phyloP scores from a whole-genome alignment of 2,113 vertebrate species.

The Serinus canaria region DNA sequence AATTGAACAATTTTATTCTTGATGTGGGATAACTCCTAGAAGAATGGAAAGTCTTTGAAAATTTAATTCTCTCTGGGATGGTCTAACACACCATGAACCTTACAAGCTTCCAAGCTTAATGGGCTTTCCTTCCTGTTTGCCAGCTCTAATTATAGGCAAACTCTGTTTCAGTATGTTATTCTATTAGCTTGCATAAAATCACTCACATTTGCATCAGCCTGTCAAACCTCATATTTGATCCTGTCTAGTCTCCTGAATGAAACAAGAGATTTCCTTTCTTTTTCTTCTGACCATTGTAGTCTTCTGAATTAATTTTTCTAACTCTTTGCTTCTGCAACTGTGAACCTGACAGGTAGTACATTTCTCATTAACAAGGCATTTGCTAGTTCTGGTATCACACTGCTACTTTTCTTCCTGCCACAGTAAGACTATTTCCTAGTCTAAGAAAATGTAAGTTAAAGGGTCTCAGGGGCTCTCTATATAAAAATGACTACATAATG shows the following conservation, averaged over 20 bases:
- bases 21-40: neutral
- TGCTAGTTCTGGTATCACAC: neutral
- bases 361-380: constrained; percentile 14
- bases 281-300: neutral
- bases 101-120: constrained; percentile 7
- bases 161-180: neutral
- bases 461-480: neutral
- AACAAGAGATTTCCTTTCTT: neutral
- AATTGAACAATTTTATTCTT: neutral
- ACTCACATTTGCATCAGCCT: constrained; percentile 4
- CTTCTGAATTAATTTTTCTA: constrained; percentile 2
- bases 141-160: constrained; percentile 20
- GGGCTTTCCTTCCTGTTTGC: constrained; percentile 17
- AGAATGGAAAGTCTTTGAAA: neutral
- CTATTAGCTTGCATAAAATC: constrained; percentile 47
- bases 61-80: neutral
- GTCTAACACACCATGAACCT: neutral
- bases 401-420: neutral
- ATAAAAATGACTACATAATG: neutral
- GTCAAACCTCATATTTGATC: constrained; percentile 35
- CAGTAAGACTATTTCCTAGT: neutral
- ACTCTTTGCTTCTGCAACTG: neutral
- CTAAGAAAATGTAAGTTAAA: neutral
- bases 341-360: neutral
- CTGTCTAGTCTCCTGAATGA: neutral